Conservation (phyloP, 2,797 vertebrate species). For the Lepilemur septentrionalis region DNA sequence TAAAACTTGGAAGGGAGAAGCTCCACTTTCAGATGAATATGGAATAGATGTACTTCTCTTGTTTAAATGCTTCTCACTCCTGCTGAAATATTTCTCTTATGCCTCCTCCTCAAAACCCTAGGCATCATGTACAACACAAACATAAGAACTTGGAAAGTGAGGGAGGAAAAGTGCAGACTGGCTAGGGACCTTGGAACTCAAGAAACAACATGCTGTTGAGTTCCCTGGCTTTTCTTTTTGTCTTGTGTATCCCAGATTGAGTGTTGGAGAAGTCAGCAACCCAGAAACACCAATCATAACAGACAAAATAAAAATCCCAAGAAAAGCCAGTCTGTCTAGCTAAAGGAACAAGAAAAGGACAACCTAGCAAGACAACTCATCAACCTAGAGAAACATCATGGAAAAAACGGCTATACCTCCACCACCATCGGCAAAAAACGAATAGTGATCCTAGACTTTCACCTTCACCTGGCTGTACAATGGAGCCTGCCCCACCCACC, state of each 20-base stretch:
- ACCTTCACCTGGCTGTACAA: not conserved
- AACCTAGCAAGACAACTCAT: not conserved
- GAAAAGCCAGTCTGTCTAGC: not conserved
- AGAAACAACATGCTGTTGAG: not conserved
- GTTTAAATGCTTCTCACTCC: not conserved
- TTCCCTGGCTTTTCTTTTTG: not conserved
- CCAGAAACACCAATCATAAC: not conserved
- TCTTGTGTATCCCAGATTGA: not conserved
- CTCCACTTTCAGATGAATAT: not conserved
- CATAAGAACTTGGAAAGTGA: not conserved
- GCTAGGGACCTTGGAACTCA: not conserved
- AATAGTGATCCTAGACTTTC: not conserved
- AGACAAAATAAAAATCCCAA: not conserved
- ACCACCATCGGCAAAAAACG: not conserved
- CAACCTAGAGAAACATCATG: not conserved
- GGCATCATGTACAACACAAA: not conserved
- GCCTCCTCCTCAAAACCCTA: not conserved
- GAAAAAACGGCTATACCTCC: not conserved
- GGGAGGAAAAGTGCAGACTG: not conserved
- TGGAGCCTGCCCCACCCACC: not conserved
- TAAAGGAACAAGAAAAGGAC: not conserved
- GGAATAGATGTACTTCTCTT: not conserved
- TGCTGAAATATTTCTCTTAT: not conserved
- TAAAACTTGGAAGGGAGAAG: not conserved
- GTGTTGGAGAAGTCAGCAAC: not conserved